Evolutionary conservation across 2,888 invertebrate species (phyloP).

Genomic region (Stenoptilia bipunctidactyla): DNA sequence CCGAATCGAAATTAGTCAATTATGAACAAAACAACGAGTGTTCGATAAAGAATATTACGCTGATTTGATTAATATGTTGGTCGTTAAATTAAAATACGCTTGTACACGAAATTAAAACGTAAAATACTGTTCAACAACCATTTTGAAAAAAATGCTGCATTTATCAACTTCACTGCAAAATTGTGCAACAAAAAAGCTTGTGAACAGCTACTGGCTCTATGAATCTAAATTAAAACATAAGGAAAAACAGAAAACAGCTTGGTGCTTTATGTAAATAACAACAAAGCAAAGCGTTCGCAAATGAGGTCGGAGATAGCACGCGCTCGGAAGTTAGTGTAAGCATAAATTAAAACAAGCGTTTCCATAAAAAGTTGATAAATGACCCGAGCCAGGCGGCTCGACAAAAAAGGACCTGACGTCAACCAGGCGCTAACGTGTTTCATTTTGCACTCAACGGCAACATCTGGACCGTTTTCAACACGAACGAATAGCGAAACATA

Average conservation of each 20-base stretch:
- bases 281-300: constrained; percentile 51
- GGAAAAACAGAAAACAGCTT: constrained; percentile 21
- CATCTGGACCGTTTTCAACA: constrained; percentile 47
- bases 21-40: constrained; percentile 4
- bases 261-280: constrained; percentile 35
- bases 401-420: constrained; percentile 60
- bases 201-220: neutral
- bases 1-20: constrained; percentile 19
- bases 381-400: constrained; percentile 52
- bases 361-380: constrained; percentile 69
- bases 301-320: constrained; percentile 59
- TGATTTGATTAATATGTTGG: neutral
- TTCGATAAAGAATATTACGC: neutral
- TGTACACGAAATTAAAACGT: too few relatives aligned
- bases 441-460: constrained; percentile 54
- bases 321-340: constrained; percentile 56
- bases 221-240: neutral
- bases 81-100: neutral
- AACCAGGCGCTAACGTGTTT: constrained; percentile 59
- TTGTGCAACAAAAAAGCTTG: too few relatives aligned
- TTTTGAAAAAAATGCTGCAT: too few relatives aligned
- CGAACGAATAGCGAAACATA: constrained; percentile 22
- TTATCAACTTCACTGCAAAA: too few relatives aligned
- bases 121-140: too few relatives aligned
- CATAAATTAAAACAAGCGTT: constrained; percentile 68